phyloP scores from a whole-genome alignment of 2,888 invertebrate species.

The Sepiola atlantica region DNA sequence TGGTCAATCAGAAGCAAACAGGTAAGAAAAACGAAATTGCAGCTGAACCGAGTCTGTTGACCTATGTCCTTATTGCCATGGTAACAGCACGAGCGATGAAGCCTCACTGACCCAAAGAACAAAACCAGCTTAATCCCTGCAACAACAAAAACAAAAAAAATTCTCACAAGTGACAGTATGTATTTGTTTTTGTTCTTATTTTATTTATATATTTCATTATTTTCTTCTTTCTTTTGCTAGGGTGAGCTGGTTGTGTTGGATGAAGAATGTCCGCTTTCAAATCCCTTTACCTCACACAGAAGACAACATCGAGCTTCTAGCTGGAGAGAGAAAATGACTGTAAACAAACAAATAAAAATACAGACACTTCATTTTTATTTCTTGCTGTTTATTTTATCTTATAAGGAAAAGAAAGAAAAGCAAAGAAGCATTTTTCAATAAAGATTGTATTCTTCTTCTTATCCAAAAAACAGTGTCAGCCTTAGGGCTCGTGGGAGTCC shows the following conservation, averaged over 20 bases:
- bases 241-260: not conserved
- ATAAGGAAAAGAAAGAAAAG: not conserved
- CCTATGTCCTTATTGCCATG: conserved; percentile 18
- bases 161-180: not conserved
- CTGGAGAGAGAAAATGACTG: not conserved
- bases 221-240: too few relatives aligned
- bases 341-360: not conserved
- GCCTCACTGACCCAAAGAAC: not conserved
- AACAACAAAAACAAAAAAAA: not conserved
- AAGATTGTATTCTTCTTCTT: not conserved
- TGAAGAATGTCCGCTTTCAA: not conserved
- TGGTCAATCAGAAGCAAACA: not conserved
- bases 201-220: too few relatives aligned
- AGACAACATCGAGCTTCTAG: not conserved
- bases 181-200: not conserved
- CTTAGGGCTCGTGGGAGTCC: too few relatives aligned
- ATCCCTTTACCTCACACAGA: not conserved
- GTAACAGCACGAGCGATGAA: not conserved
- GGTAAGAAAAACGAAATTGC: not conserved
- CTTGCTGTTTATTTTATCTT: not conserved
- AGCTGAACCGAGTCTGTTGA: not conserved
- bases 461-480: not conserved
- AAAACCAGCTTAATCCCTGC: not conserved
- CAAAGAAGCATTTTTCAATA: not conserved
- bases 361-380: not conserved